Base-by-base conservation (phyloP, 2,888 invertebrate species). In the Cyaniris semiargus region DNA sequence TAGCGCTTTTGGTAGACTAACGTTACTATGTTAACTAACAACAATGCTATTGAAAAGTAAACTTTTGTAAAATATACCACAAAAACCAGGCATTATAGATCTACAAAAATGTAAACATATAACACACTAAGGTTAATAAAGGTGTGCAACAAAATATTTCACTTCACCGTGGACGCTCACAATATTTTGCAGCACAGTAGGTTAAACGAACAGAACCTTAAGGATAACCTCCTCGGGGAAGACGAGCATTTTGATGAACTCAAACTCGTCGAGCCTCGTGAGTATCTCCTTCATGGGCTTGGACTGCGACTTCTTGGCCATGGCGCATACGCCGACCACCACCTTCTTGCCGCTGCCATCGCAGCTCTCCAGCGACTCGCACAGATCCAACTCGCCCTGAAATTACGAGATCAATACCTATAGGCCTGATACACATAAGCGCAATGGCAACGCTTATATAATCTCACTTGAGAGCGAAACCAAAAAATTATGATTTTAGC, bases 211-310 rank as follows among this genome's bases (percentile, higher is more conserved):
- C 92, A 94, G 92, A 94, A 97, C 97, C 95, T 98, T 97, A 83
- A 99, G 95, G 91, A 99, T 99, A 85, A 98, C 97, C 90, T 98
- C 97, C 95, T 99, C 99, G 76, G 97, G 96, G 93, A 99, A 99
- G 81, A 99, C 98, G 77, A 98, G 95, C 92, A 98, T 97, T 94
- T 98, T 97, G 86, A 99, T 97, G 90, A 98, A 98, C 89, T 99
- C 98, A 89, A 99, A 99, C 90, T 99, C 99, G 85, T 98, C 97
- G 78, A 99, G 96, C 58, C 99, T 95, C 1, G 97, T 98, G 78
- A 99, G 95, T 84, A 99, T 99, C 93, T 99, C 99, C 87, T 97
- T 97, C 99, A 99, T 99, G 18, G 99, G 99, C 91, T 99, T 99
- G 81, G 99, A 99, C 88, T 98, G 98, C 58, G 99, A 98, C 93